Conservation (phyloP, 2,113 vertebrate genomes). For the Pandion haliaetus region DNA sequence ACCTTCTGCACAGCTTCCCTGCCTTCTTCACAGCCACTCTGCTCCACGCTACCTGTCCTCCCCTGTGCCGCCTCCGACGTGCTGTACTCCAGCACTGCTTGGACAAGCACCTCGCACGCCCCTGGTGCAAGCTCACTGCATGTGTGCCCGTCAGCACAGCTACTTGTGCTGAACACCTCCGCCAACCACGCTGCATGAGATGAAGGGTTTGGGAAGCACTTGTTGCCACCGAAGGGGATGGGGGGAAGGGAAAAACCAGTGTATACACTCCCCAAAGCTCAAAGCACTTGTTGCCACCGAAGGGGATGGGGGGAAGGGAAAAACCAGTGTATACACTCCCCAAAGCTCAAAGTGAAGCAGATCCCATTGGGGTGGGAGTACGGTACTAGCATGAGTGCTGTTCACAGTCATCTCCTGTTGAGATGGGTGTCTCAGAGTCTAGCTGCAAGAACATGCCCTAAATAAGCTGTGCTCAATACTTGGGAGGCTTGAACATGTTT, state of each 20-base stretch:
- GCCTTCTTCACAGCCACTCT: background rate
- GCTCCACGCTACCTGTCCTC: background rate
- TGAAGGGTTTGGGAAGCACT: background rate
- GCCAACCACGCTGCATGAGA: rapidly evolving
- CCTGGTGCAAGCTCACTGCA: background rate
- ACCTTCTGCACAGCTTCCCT: background rate
- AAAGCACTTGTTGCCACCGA: background rate
- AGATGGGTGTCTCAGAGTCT: background rate
- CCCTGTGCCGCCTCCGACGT: rapidly evolving
- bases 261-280: too few species aligned
- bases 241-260: background rate
- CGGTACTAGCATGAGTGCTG: background rate
- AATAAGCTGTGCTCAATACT: background rate
- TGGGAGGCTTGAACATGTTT: background rate
- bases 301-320: background rate
- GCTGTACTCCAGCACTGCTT: background rate
- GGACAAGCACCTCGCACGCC: rapidly evolving
- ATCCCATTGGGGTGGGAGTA: background rate
- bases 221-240: background rate
- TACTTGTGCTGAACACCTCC: background rate
- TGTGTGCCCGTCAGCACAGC: rapidly evolving
- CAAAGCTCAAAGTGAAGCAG: background rate
- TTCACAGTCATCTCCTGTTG: background rate
- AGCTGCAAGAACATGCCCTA: background rate
- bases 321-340: background rate